phyloP scores from a whole-genome alignment of 1,140 invertebrate species.

The Gryllus bimaculatus region DNA sequence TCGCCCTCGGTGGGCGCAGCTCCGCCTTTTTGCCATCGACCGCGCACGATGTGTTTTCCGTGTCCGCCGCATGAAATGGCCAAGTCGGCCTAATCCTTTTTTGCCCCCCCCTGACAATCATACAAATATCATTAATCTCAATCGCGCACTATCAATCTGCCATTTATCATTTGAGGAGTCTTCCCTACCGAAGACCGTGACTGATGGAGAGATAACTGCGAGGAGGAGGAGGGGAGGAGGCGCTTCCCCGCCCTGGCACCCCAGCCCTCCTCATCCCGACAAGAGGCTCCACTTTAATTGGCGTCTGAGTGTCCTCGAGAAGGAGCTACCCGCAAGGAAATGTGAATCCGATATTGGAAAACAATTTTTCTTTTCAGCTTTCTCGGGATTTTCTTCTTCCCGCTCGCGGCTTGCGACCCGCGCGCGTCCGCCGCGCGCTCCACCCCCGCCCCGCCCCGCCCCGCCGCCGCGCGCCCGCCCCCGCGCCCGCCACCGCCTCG shows the following conservation, averaged over 20 bases:
- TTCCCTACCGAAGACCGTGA: not conserved
- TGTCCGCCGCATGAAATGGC: too few relatives aligned
- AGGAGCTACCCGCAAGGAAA: not conserved
- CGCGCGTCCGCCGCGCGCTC: too few relatives aligned
- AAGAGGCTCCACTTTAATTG: slow-evolving; percentile 1
- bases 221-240: not conserved
- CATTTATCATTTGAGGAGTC: slow-evolving; percentile 1
- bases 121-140: slow-evolving; percentile 2
- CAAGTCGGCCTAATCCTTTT: not conserved
- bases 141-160: not conserved
- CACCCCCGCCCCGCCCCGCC: too few relatives aligned
- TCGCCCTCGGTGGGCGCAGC: too few relatives aligned
- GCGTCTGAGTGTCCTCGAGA: not conserved
- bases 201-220: not conserved
- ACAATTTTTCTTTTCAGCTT: slow-evolving; percentile 5
- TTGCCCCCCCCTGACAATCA: not conserved
- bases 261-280: not conserved
- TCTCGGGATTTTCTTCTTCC: not conserved
- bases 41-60: too few relatives aligned
- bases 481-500: too few relatives aligned
- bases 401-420: too few relatives aligned
- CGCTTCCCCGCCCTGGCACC: not conserved
- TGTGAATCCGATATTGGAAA: slow-evolving; percentile 4
- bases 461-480: too few relatives aligned
- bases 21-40: too few relatives aligned